Percentiles rank a stretch among this genome's conserved stretches.
Evolutionary conservation across 2,797 vertebrate species (phyloP).

Genomic region (Astyanax mexicanus): DNA sequence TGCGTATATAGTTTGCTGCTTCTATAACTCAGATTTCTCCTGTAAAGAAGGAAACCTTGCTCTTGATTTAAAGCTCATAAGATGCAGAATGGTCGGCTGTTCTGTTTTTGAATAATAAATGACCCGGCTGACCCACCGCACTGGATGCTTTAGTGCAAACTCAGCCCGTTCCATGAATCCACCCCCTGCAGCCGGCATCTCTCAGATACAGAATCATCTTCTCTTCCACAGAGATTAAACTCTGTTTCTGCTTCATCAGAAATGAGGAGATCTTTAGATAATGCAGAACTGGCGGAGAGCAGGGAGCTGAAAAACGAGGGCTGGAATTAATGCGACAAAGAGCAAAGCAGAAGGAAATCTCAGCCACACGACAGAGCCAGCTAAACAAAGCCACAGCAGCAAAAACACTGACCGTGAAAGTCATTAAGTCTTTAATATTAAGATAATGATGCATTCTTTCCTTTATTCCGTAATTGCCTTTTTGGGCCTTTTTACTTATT

Average conservation of each 20-base stretch:
- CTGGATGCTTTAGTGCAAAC: slow-evolving; percentile 7
- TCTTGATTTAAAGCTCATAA: not conserved
- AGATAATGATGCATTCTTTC: no score
- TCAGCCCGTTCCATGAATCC: slow-evolving; percentile 21
- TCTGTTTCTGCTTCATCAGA: not conserved
- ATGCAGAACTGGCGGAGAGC: not conserved
- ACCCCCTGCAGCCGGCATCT: not conserved
- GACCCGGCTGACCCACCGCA: not conserved
- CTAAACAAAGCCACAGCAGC: not conserved
- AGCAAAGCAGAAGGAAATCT: not conserved
- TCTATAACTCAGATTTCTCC: not conserved
- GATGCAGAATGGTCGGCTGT: slow-evolving; percentile 12
- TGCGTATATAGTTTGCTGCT: not conserved
- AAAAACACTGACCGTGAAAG: not conserved
- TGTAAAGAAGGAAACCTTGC: not conserved
- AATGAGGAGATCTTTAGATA: slow-evolving; percentile 4
- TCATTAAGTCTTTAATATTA: no score
- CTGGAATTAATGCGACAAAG: not conserved
- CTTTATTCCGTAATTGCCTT: no score
- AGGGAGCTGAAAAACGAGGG: not conserved
- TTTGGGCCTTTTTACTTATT: not conserved
- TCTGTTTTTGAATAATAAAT: slow-evolving; percentile 43
- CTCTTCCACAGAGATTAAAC: not conserved
- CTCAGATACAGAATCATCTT: slow-evolving; percentile 16
- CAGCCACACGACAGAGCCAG: no score